A percentile compares a stretch with the other conserved stretches of the same genome.
These are phyloP conservation scores for Epinotia demarniana DNA, from an alignment of 2,888 invertebrate species.

Conservation along the genomic window DNA sequence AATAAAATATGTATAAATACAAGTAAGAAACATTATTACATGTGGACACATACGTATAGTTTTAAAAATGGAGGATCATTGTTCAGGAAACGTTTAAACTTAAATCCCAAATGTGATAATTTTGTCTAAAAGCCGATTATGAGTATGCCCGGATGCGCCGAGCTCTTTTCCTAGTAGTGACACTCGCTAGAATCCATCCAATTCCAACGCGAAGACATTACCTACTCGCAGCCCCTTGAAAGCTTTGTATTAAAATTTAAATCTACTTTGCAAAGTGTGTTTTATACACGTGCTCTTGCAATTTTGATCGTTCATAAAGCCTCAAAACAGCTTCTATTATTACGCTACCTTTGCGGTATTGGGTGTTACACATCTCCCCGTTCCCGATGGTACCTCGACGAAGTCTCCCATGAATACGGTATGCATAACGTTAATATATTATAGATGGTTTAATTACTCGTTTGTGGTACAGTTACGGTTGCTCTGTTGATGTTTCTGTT, in stretches of 20 bases:
- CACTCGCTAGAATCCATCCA: slow-evolving; percentile 66
- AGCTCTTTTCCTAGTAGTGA: slow-evolving; percentile 22
- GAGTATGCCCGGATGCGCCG: slow-evolving; percentile 18
- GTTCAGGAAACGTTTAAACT: background rate
- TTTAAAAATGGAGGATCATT: background rate
- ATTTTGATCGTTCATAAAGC: slow-evolving; percentile 84
- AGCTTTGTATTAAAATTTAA: slow-evolving; percentile 85
- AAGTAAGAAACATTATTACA: background rate
- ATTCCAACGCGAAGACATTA: slow-evolving; percentile 79
- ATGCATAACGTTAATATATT: slow-evolving; percentile 81
- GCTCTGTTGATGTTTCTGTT: slow-evolving; percentile 64
- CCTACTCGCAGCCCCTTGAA: slow-evolving; percentile 80
- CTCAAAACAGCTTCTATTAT: slow-evolving; percentile 81
- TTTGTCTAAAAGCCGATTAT: slow-evolving; percentile 31
- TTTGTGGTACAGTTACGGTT: slow-evolving; percentile 76
- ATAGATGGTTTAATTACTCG: slow-evolving; percentile 81
- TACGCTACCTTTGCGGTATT: slow-evolving; percentile 81
- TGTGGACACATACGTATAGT: background rate
- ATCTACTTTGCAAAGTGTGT: slow-evolving; percentile 85
- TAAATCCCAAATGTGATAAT: slow-evolving; percentile 6
- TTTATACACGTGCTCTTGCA: slow-evolving; percentile 84
- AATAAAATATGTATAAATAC: background rate
- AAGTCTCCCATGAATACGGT: slow-evolving; percentile 76
- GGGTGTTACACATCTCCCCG: slow-evolving; percentile 77
- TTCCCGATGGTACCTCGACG: slow-evolving; percentile 72